These are phyloP conservation scores for Psilopsiagon aurifrons DNA, from an alignment of 2,113 vertebrate genomes.

Conservation along the genomic window DNA sequence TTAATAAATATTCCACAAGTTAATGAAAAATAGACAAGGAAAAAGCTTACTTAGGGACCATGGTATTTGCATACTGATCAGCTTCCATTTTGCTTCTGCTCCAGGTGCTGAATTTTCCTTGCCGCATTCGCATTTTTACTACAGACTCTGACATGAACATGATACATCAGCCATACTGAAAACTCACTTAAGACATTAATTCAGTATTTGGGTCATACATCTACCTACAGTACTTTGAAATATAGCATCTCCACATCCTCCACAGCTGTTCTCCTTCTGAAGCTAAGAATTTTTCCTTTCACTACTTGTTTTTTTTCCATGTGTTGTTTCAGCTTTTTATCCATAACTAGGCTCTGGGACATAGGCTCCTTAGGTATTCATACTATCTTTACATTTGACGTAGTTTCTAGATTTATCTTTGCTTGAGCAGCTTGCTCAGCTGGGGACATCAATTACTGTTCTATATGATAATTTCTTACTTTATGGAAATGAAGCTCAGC, in stretches of 20 bases:
- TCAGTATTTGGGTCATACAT: not conserved
- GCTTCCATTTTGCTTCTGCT: not conserved
- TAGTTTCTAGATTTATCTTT: not conserved
- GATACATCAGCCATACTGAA: not conserved
- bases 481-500: not conserved
- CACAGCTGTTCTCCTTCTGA: not conserved
- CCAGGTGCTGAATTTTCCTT: not conserved
- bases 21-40: not conserved
- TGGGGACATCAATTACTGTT: not conserved
- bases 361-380: not conserved
- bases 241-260: not conserved
- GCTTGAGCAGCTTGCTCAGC: not conserved
- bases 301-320: not conserved
- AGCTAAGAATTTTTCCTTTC: not conserved
- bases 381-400: not conserved
- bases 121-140: not conserved
- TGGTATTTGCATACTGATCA: not conserved
- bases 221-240: not conserved
- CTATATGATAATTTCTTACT: not conserved
- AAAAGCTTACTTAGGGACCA: not conserved
- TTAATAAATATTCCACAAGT: not conserved
- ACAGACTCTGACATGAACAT: not conserved
- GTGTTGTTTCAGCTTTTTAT: not conserved
- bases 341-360: accelerated
- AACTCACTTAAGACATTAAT: not conserved